Percentiles rank a stretch among this genome's conserved stretches.
Evolutionary conservation across 2,888 invertebrate species (phyloP).

Genomic region (Nephrotoma guestfalica): DNA sequence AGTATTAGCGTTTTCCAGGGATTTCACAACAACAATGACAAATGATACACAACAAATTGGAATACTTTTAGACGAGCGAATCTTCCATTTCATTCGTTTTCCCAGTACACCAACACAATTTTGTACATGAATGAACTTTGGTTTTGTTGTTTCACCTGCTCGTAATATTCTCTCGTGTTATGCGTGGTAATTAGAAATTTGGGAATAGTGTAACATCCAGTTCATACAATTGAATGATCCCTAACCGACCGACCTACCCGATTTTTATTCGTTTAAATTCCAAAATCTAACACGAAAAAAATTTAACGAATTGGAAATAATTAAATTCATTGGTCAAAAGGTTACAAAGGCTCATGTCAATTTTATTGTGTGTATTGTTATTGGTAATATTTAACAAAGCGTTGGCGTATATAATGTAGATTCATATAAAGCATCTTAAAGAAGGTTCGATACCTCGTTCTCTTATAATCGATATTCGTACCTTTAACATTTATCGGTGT

Average conservation of each 20-base stretch:
- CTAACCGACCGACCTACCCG: neutral
- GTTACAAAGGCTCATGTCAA: neutral
- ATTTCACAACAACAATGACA: neutral
- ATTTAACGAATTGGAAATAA: neutral
- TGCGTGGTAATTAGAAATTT: neutral
- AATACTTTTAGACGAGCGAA: neutral
- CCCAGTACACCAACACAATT: neutral
- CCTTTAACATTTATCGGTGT: too few species aligned
- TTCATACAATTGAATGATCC: neutral
- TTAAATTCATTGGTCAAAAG: neutral
- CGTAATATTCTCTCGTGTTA: neutral
- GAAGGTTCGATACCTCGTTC: too few species aligned
- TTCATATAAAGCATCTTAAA: too few species aligned
- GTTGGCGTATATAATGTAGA: neutral
- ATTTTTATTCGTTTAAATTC: too few species aligned
- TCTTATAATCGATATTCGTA: too few species aligned
- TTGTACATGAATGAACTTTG: neutral
- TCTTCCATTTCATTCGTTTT: neutral
- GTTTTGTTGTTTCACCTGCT: neutral
- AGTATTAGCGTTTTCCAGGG: neutral
- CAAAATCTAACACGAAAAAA: neutral
- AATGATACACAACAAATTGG: neutral
- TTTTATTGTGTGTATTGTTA: neutral
- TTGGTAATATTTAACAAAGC: neutral
- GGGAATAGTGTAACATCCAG: neutral